phyloP scores from a whole-genome alignment of 2,888 invertebrate species.

The Nomada fucata region DNA sequence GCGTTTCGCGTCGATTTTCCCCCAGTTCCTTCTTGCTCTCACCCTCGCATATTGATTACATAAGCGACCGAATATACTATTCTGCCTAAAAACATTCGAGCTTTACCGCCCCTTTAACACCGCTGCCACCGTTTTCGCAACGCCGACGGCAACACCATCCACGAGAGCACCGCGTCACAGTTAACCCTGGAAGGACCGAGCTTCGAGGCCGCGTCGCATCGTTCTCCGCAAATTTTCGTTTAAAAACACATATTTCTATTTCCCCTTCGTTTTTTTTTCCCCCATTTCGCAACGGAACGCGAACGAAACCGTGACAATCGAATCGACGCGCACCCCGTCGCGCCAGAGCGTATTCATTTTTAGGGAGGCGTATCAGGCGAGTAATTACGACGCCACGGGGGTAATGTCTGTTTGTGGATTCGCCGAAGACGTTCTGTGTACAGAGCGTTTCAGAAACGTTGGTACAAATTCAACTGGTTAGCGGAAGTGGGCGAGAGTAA shows the following conservation, averaged over 20 bases:
- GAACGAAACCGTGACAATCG: background rate
- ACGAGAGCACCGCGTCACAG: constrained; percentile 40
- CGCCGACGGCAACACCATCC: constrained; percentile 34
- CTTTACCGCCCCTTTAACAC: constrained; percentile 54
- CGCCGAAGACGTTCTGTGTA: background rate
- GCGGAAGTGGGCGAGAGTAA: background rate
- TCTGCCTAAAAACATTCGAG: constrained; percentile 80
- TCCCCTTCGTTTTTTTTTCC: too few relatives aligned
- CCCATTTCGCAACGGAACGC: too few relatives aligned
- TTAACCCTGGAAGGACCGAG: background rate
- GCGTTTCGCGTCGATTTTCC: constrained; percentile 41
- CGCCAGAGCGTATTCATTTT: constrained; percentile 15
- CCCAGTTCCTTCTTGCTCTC: constrained; percentile 61
- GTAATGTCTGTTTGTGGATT: constrained; percentile 32
- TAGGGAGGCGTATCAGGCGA: background rate
- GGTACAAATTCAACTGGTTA: constrained; percentile 10
- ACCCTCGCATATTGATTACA: constrained; percentile 82
- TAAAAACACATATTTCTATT: too few relatives aligned
- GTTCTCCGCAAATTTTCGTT: constrained; percentile 24
- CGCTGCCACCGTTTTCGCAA: constrained; percentile 26
- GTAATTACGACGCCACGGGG: constrained; percentile 18
- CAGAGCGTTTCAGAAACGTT: constrained; percentile 9
- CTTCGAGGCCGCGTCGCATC: too few relatives aligned
- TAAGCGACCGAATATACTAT: constrained; percentile 82
- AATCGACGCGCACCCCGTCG: background rate